Percentiles rank a stretch among this genome's conserved stretches.
Evolutionary conservation across 2,888 invertebrate genomes (phyloP).

Genomic region (Brachylomia viminalis): DNA sequence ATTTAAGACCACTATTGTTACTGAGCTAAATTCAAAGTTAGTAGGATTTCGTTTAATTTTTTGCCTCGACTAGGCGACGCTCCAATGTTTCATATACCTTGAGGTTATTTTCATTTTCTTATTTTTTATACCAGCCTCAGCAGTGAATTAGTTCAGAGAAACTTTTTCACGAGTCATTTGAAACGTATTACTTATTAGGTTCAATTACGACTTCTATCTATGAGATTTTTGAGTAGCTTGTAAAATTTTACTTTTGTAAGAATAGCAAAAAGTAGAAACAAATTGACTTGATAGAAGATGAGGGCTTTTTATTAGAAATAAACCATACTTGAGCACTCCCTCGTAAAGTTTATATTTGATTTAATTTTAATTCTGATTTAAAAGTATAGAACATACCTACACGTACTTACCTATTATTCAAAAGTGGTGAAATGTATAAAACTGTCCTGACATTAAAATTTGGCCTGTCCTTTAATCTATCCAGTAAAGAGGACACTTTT

Average conservation of each 20-base stretch:
- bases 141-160: background rate
- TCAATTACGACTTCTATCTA: background rate
- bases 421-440: too few species aligned
- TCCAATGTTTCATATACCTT: too few species aligned
- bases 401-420: too few species aligned
- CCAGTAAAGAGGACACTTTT: background rate
- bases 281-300: background rate
- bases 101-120: too few species aligned
- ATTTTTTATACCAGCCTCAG: background rate
- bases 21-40: too few species aligned
- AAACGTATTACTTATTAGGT: background rate
- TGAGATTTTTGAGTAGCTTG: too few species aligned
- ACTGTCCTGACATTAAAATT: background rate
- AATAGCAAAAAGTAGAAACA: background rate
- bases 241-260: too few species aligned
- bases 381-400: background rate
- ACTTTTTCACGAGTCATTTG: background rate
- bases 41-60: too few species aligned
- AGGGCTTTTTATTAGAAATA: background rate
- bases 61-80: too few species aligned
- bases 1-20: too few species aligned
- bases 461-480: background rate
- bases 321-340: background rate
- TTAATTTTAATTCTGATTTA: too few species aligned
- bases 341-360: background rate